Evolutionary conservation across 1,140 invertebrate species (phyloP).

Genomic region (Drosophila kurseongensis): DNA sequence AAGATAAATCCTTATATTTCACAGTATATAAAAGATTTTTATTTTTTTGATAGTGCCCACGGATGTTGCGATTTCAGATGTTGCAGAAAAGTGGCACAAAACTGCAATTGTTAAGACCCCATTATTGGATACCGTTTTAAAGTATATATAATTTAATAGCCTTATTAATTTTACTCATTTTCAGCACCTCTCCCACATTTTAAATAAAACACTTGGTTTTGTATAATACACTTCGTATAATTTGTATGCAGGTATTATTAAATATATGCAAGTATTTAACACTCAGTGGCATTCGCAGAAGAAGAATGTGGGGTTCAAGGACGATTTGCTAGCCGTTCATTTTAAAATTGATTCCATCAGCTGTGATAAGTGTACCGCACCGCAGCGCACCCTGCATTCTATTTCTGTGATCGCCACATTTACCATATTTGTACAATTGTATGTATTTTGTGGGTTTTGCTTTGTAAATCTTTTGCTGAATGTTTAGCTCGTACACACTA

Average conservation of each 20-base stretch:
- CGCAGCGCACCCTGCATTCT: neutral
- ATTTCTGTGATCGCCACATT: conserved; percentile 14
- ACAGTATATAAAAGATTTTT: no score
- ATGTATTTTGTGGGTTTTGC: conserved; percentile 14
- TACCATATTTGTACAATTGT: conserved; percentile 43
- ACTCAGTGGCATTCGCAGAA: conserved; percentile 17
- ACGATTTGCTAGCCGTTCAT: neutral
- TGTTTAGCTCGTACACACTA: conserved; percentile 29
- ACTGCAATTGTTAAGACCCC: neutral
- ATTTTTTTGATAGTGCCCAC: no score
- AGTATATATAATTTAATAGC: no score
- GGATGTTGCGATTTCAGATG: no score
- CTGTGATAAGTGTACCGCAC: neutral
- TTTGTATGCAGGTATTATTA: conserved; percentile 41
- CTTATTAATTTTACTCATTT: neutral
- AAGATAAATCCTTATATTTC: no score
- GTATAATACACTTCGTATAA: conserved; percentile 40
- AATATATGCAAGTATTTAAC: conserved; percentile 36
- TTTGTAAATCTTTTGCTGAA: conserved; percentile 22
- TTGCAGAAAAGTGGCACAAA: neutral
- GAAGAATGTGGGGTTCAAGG: conserved; percentile 1
- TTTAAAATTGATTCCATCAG: conserved; percentile 18
- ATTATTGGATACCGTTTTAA: neutral
- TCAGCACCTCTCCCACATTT: neutral
- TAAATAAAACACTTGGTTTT: conserved; percentile 8